Base-by-base conservation (phyloP, 2,113 vertebrate species). In the Nerophis ophidion region DNA sequence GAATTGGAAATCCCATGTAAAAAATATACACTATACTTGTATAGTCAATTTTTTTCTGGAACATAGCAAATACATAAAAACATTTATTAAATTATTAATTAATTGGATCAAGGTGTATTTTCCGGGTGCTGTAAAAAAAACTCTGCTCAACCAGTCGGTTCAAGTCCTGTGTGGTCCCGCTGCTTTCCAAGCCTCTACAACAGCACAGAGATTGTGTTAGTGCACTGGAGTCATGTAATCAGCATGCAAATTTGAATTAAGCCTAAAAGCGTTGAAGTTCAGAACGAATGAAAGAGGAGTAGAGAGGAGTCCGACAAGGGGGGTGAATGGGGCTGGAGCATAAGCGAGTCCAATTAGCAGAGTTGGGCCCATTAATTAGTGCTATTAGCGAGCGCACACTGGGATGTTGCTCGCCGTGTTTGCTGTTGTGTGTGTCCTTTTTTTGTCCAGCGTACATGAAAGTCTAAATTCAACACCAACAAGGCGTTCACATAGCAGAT, bases 341-440 rank as follows among this genome's bases (percentile, higher is more conserved):
- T 81, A 74, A 79, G 80, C 69, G 71, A 81, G 78, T 79, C 87
- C 85, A 85, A 86, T 87, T 87, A 88, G 87, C 74, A 76, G 70
- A 87, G 84, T 87, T 84, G 81, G 85, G 74, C 77, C 78, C 76
- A 82, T 86, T 86, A 87, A 88, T 90, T 87, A 86, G 84, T 51
- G 72, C 85, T 76, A 84, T 83, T 79, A 86, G 79, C 70, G 63
- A 73, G 48, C 72, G 61, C 61, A 75, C 40, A 66, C 70, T 61
- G 74, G 68, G 66, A 66, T 76, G 80, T 77, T 80, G 57, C 63
- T 70, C 16, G n/a, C 11, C 50, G 62, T 47, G 50, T 64, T 57
- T 65, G 1, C 26, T 26, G 59, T 62, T 67, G 63, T 48, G 42
- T 78, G 66, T 70, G 64, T 74, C 59, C 68, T 54, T 81, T 77